These are phyloP conservation scores for Cheilosia variabilis DNA, from an alignment of 2,888 invertebrate genomes.

Conservation along the genomic window DNA sequence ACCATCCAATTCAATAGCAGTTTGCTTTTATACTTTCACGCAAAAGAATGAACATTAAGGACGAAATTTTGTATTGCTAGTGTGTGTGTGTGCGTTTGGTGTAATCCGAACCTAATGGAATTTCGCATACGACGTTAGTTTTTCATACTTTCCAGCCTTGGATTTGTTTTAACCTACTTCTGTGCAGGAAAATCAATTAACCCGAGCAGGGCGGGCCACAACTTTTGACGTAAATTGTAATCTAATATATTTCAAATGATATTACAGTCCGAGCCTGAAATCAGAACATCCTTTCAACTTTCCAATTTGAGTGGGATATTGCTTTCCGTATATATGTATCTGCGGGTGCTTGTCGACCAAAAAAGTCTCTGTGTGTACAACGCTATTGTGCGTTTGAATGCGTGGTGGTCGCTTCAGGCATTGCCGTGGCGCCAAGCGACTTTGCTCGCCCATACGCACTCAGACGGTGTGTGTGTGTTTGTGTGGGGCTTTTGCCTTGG, in stretches of 20 bases:
- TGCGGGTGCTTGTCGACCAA: background rate
- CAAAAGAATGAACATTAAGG: slow-evolving; percentile 32
- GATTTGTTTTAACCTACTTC: slow-evolving; percentile 61
- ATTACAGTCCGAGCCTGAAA: slow-evolving; percentile 37
- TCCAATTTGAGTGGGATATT: slow-evolving; percentile 41
- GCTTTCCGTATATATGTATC: background rate
- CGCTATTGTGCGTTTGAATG: background rate
- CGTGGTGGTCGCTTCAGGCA: slow-evolving; percentile 31
- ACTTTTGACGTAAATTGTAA: slow-evolving; percentile 62
- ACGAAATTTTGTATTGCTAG: slow-evolving; percentile 18
- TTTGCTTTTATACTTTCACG: slow-evolving; percentile 36
- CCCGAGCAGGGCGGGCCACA: slow-evolving; percentile 14
- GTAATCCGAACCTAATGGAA: slow-evolving; percentile 71
- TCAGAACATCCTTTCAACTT: slow-evolving; percentile 62
- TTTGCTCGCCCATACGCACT: slow-evolving; percentile 30
- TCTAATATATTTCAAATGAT: slow-evolving; percentile 65
- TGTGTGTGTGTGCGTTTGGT: slow-evolving; percentile 37
- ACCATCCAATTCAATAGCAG: slow-evolving; percentile 7
- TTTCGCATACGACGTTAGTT: slow-evolving; percentile 66
- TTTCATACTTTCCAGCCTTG: slow-evolving; percentile 51
- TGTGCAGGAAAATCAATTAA: slow-evolving; percentile 69
- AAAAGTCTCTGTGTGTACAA: background rate
- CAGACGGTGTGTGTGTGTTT: slow-evolving; percentile 30
- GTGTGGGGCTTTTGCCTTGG: slow-evolving; percentile 51
- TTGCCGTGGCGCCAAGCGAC: slow-evolving; percentile 54